Base-by-base conservation (phyloP, 2,113 vertebrate species). In the Glaucidium brasilianum region DNA sequence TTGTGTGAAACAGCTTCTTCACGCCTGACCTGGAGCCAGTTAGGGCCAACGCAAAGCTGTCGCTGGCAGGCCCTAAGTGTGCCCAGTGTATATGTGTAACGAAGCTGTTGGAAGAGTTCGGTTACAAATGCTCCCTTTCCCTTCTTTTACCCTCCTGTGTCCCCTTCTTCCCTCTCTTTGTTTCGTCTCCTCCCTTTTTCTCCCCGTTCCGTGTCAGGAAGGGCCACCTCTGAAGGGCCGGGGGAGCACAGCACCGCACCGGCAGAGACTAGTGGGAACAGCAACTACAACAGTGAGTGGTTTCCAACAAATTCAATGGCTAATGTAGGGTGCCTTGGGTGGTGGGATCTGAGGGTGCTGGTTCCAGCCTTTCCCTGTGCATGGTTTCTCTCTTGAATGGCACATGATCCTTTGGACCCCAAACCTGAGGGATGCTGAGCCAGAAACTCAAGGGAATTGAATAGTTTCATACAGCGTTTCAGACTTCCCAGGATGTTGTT, bases 231-330 rank as follows among this genome's bases (percentile, higher is more conserved):
- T 15, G 96, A 94, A 71, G 85, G 95, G 94, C 87, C 32, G 4
- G 93, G 55, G 64, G 88, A 91, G 39, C 94, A 47, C 95, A 79
- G 78, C 69, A 12, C 74, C 19, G 7, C 90, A 21, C 49, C 20
- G 4, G 80, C 85, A 62, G 95, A 87, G 59, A 56, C 94, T 88
- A 23, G 71, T 76, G 93, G 63, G 52, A 94, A 43, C 83, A 52
- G 75, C 94, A 95, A 0, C 97, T 95, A 73, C 94, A 85, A 94
- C 97, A 97, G 97, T 95, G 95, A 96, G 96, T 96, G 94, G 56
- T 66, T 84, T 80, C 92, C 67, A 67, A 37, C 47, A 66, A 30
- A 68, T 73, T 37, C 5, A 3, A 14, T 8, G 60, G 77, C 60
- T 79, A 9, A 4, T 19, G 19, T 10, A 72, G 74, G 83, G 69